Evolutionary conservation across 2,797 vertebrate species (phyloP).

Genomic region (Phrynocephalus guinanensis): DNA sequence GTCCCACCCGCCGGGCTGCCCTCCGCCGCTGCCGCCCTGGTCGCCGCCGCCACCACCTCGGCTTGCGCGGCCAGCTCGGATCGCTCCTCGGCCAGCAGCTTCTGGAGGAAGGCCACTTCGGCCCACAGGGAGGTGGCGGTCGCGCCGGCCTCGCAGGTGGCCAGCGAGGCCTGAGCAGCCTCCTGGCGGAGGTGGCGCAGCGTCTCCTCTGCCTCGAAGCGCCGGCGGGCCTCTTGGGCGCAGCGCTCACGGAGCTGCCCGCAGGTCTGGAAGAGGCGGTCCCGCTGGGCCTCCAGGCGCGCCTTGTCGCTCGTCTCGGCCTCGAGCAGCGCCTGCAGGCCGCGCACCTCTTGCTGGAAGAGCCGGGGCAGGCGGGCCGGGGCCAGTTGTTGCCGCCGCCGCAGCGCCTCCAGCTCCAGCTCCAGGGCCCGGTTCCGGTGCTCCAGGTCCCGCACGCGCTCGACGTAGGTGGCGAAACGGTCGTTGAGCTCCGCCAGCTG

Average conservation of each 20-base stretch:
- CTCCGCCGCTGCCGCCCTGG: conserved; percentile 36
- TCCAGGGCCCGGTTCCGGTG: conserved; percentile 82
- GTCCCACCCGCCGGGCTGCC: conserved; percentile 77
- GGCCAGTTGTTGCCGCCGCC: conserved; percentile 71
- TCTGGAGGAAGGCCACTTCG: conserved; percentile 86
- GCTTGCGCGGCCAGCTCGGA: conserved; percentile 77
- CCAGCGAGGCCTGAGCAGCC: conserved; percentile 85
- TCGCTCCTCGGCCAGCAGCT: conserved; percentile 86
- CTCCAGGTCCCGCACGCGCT: conserved; percentile 85
- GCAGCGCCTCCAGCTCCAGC: conserved; percentile 80
- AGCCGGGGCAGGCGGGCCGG: conserved; percentile 81
- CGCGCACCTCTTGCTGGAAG: conserved; percentile 81
- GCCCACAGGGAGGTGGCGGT: conserved; percentile 83
- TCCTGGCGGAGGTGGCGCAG: conserved; percentile 86
- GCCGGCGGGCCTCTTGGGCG: conserved; percentile 77
- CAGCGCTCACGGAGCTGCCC: conserved; percentile 84
- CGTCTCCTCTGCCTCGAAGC: conserved; percentile 78
- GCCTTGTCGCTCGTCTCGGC: conserved; percentile 81
- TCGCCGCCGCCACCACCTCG: conserved; percentile 71
- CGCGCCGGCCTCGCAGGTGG: conserved; percentile 83
- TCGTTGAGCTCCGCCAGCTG: conserved; percentile 86
- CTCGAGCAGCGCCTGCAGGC: conserved; percentile 81
- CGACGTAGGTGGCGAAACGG: conserved; percentile 81
- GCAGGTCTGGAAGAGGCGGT: conserved; percentile 71
- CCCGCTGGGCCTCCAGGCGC: conserved; percentile 79